phyloP scores from a whole-genome alignment of 2,797 vertebrate species.

The Mastacembelus armatus region DNA sequence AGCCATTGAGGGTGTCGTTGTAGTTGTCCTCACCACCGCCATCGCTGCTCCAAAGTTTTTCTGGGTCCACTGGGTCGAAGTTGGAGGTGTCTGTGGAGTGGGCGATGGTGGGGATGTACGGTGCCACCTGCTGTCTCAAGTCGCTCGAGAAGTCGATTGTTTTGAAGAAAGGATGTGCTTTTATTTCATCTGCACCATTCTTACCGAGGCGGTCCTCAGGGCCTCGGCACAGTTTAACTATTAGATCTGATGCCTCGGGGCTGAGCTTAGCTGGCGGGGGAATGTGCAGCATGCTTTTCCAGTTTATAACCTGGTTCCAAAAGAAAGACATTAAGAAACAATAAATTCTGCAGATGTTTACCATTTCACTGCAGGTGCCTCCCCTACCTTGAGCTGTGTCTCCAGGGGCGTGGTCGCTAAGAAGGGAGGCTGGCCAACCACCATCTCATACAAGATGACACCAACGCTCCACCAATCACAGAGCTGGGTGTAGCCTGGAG shows the following conservation, averaged over 20 bases:
- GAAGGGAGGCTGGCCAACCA: conserved; percentile 97
- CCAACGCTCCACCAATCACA: conserved; percentile 99
- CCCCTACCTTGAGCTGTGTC: conserved; percentile 96
- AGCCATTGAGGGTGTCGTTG: conserved; percentile 93
- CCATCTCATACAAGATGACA: conserved; percentile 98
- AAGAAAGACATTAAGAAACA: conserved; percentile 4
- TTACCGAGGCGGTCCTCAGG: conserved; percentile 95
- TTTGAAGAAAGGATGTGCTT: conserved; percentile 94
- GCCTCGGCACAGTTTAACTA: conserved; percentile 93
- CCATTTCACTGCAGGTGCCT: conserved; percentile 20
- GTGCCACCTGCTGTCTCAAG: conserved; percentile 90
- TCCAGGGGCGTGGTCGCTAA: conserved; percentile 95
- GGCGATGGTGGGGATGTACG: conserved; percentile 95
- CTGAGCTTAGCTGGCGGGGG: conserved; percentile 92
- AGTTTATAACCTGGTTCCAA: conserved; percentile 92
- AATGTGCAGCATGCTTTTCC: conserved; percentile 94
- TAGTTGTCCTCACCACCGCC: conserved; percentile 88
- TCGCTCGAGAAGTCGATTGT: conserved; percentile 94
- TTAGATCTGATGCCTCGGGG: conserved; percentile 94
- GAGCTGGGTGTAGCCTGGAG: conserved; percentile 95
- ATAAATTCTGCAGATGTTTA: background rate
- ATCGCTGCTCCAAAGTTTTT: conserved; percentile 94
- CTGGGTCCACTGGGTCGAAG: conserved; percentile 97
- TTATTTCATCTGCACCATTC: conserved; percentile 95
- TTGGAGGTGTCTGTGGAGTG: conserved; percentile 97